Percentiles rank a stretch among this genome's conserved stretches.
phyloP scores from a whole-genome alignment of 2,113 vertebrate species.

The Pangasianodon gigas region DNA sequence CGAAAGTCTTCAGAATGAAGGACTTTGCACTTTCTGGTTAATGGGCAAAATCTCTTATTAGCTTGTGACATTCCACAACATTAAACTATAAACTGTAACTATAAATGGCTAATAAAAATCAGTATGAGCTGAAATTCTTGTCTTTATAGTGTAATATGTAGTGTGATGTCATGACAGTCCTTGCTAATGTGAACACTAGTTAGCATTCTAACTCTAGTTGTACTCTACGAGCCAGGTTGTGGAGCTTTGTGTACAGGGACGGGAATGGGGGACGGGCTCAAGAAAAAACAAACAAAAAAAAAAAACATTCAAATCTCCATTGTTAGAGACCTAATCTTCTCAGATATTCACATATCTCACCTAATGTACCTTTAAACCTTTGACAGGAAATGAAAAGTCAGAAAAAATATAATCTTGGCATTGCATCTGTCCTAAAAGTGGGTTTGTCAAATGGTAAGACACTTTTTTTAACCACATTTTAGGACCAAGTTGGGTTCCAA shows the following conservation, averaged over 20 bases:
- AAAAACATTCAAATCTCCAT: not conserved
- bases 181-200: not conserved
- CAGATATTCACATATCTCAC: not conserved
- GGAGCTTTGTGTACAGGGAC: not conserved
- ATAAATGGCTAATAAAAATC: not conserved
- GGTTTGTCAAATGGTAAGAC: not conserved
- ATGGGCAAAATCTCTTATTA: not conserved
- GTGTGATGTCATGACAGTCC: not conserved
- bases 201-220: not conserved
- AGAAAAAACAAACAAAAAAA: not conserved
- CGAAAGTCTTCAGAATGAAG: not conserved
- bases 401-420: not conserved
- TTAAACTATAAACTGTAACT: not conserved
- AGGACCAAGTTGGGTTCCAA: not conserved
- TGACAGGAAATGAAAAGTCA: too few relatives aligned
- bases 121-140: not conserved
- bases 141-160: not conserved
- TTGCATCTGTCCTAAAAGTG: not conserved
- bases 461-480: not conserved
- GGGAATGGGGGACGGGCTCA: not conserved
- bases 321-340: not conserved
- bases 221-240: not conserved
- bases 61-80: not conserved
- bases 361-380: not conserved
- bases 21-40: not conserved